Evolutionary conservation across 2,888 invertebrate genomes (phyloP).

Genomic region (Azorinus chamasolen): DNA sequence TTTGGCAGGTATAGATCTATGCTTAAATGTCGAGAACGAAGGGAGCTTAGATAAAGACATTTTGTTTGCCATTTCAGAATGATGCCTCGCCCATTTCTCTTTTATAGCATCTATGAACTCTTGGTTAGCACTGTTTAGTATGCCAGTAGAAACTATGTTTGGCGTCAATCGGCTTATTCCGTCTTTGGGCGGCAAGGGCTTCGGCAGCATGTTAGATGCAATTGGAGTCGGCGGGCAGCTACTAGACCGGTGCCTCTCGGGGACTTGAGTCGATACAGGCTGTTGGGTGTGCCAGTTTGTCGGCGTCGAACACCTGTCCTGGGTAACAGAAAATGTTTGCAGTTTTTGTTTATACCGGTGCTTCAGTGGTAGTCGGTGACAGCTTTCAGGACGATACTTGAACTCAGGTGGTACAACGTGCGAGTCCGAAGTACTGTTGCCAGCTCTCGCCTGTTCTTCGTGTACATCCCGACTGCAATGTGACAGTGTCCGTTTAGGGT

Average conservation of each 20-base stretch:
- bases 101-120: constrained; percentile 45
- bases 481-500: too few species aligned
- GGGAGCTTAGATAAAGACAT: constrained; percentile 23
- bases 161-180: constrained; percentile 1
- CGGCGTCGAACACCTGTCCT: constrained; percentile 19
- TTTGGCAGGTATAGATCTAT: constrained; percentile 14
- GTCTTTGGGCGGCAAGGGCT: neutral
- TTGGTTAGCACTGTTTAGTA: neutral
- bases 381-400: constrained; percentile 5
- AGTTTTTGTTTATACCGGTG: constrained; percentile 52
- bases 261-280: neutral
- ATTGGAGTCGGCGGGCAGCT: constrained; percentile 54
- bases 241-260: constrained; percentile 39
- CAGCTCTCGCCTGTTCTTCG: too few species aligned
- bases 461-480: too few species aligned
- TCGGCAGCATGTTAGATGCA: neutral
- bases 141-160: constrained; percentile 16
- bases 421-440: too few species aligned
- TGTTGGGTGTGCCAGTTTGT: neutral
- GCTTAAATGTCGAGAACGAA: constrained; percentile 51
- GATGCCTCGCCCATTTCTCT: constrained; percentile 57
- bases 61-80: constrained; percentile 34
- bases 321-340: neutral
- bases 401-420: too few species aligned
- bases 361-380: constrained; percentile 54